phyloP scores from a whole-genome alignment of 2,797 vertebrate genomes.

The Heliangelus exortis region DNA sequence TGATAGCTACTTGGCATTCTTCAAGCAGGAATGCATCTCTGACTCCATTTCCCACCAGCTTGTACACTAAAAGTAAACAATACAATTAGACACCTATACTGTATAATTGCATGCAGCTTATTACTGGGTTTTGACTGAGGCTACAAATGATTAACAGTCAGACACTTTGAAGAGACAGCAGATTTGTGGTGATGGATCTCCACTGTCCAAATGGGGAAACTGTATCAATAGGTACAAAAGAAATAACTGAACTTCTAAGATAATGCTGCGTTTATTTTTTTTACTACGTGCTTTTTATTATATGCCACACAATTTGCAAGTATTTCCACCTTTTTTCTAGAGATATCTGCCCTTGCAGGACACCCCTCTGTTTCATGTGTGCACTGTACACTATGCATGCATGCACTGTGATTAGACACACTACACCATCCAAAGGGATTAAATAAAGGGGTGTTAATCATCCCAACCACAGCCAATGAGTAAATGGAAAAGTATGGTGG shows the following conservation, averaged over 20 bases:
- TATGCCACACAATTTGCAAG: not conserved
- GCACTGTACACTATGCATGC: too few species aligned
- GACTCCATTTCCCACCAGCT: not conserved
- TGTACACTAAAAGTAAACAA: not conserved
- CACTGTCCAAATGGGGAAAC: not conserved
- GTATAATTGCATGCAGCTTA: not conserved
- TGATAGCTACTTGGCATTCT: not conserved
- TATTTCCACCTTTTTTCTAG: not conserved
- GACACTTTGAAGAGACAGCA: not conserved
- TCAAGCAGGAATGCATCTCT: not conserved
- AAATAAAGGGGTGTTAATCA: not conserved
- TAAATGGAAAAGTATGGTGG: not conserved
- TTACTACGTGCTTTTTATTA: not conserved
- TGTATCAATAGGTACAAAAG: not conserved
- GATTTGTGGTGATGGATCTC: not conserved
- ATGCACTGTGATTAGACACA: not conserved
- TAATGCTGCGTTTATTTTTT: not conserved
- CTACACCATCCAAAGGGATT: not conserved
- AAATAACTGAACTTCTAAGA: not conserved
- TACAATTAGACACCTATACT: not conserved
- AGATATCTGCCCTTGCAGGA: not conserved
- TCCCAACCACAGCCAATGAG: not conserved
- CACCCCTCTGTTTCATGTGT: accelerated
- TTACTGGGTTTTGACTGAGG: not conserved
- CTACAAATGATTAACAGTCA: not conserved